These are phyloP conservation scores for Lasius fuliginosus DNA, from an alignment of 2,888 invertebrate genomes.

Conservation along the genomic window DNA sequence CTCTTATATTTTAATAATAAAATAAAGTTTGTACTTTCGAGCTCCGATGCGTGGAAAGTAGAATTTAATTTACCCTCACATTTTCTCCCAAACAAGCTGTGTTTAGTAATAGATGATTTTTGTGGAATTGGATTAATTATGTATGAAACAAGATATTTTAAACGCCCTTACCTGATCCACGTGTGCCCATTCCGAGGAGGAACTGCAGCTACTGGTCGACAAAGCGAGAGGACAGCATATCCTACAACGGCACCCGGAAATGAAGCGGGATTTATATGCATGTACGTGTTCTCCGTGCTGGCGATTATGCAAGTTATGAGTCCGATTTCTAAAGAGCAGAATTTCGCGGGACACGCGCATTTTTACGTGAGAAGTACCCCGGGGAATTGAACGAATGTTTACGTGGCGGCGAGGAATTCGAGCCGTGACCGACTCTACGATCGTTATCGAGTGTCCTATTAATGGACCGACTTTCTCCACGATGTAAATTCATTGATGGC, in stretches of 20 bases:
- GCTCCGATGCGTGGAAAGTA: neutral
- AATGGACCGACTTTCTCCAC: conserved; percentile 74
- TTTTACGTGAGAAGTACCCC: neutral
- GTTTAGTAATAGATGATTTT: neutral
- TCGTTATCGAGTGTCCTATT: conserved; percentile 73
- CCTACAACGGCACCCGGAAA: conserved; percentile 72
- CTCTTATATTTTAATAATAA: neutral
- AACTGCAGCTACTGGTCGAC: conserved; percentile 82
- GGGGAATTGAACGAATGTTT: conserved; percentile 62
- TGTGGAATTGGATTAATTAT: neutral
- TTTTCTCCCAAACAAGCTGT: neutral
- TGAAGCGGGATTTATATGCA: conserved; percentile 17
- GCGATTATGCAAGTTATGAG: conserved; percentile 41
- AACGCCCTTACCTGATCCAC: conserved; percentile 81
- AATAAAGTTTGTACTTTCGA: neutral
- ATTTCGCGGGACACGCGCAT: conserved; percentile 19
- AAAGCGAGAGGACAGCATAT: conserved; percentile 83
- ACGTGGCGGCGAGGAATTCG: conserved; percentile 66
- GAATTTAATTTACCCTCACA: conserved; percentile 4
- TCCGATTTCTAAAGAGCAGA: conserved; percentile 33
- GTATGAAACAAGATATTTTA: neutral
- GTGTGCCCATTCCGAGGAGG: conserved; percentile 83
- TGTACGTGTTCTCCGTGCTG: conserved; percentile 22
- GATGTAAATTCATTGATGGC: conserved; percentile 67
- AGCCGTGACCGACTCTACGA: conserved; percentile 51